A percentile compares a stretch with the other conserved stretches of the same genome.
Conservation (phyloP, 1,140 invertebrate genomes). For the Phenacoccus solenopsis region DNA sequence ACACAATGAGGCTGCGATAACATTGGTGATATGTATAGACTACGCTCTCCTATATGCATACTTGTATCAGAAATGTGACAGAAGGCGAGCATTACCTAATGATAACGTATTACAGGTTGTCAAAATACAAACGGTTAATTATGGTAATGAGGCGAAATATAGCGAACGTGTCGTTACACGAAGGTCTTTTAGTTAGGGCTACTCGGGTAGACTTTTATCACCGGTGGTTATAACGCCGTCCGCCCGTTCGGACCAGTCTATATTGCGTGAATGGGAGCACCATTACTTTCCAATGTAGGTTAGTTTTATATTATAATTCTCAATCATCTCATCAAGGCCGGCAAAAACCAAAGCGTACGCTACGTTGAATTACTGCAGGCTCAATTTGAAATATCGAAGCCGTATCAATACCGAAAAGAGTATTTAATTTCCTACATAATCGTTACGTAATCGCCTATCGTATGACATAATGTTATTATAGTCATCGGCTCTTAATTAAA, state of each 20-base stretch:
- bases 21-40: too few relatives aligned
- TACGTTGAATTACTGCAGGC: background rate
- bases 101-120: background rate
- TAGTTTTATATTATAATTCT: background rate
- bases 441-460: background rate
- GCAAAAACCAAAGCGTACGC: background rate
- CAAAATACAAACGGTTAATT: background rate
- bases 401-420: background rate
- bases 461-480: conserved; percentile 3
- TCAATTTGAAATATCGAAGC: background rate
- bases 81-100: background rate
- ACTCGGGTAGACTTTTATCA: background rate
- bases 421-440: background rate
- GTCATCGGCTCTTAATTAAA: background rate
- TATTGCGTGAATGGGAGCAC: background rate
- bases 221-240: background rate
- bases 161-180: background rate
- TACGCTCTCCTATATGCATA: background rate
- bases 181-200: background rate
- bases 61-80: background rate
- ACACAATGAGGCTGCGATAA: background rate
- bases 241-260: background rate
- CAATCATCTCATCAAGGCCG: background rate
- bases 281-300: background rate
- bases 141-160: background rate